A percentile compares a stretch with the other conserved stretches of the same genome.
Conservation (phyloP, 1,140 invertebrate genomes). For the Globodera rostochiensis region DNA sequence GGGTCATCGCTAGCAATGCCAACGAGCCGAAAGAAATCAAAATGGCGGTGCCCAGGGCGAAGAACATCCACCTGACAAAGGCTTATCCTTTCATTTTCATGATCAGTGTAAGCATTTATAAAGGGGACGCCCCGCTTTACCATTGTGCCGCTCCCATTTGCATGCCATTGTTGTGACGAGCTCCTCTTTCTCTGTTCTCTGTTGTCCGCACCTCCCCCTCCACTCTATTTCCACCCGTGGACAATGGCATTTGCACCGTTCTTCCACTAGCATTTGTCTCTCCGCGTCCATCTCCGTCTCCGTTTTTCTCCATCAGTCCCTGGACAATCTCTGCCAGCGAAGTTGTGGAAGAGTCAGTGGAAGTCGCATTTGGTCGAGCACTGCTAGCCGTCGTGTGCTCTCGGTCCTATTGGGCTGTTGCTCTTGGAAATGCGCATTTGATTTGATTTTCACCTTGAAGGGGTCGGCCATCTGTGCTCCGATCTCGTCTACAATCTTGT, state of each 20-base stretch:
- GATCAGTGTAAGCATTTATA: background rate
- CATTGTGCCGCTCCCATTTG: constrained; percentile 7
- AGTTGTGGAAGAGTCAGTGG: constrained; percentile 4
- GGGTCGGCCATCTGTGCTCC: constrained; percentile 54
- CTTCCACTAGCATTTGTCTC: background rate
- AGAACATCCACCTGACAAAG: constrained; percentile 31
- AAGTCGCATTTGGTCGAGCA: background rate
- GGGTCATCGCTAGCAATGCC: constrained; percentile 24
- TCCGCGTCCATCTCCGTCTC: background rate
- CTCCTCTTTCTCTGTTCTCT: background rate
- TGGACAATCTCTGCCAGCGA: constrained; percentile 18
- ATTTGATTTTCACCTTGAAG: constrained; percentile 28
- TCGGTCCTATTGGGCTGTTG: constrained; percentile 13
- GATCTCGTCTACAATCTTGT: constrained; percentile 60
- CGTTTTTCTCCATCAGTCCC: constrained; percentile 11
- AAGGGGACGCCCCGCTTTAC: background rate
- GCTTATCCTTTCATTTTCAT: background rate
- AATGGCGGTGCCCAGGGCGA: constrained; percentile 31
- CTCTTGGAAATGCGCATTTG: constrained; percentile 10
- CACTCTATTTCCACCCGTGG: background rate
- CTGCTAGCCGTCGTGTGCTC: background rate
- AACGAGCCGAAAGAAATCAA: constrained; percentile 28
- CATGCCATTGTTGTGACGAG: constrained; percentile 4
- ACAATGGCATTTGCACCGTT: background rate
- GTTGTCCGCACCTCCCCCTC: constrained; percentile 8